A percentile compares a stretch with the other conserved stretches of the same genome.
phyloP scores from a whole-genome alignment of 2,888 invertebrate species.

The Holacanthella duospinosa region DNA sequence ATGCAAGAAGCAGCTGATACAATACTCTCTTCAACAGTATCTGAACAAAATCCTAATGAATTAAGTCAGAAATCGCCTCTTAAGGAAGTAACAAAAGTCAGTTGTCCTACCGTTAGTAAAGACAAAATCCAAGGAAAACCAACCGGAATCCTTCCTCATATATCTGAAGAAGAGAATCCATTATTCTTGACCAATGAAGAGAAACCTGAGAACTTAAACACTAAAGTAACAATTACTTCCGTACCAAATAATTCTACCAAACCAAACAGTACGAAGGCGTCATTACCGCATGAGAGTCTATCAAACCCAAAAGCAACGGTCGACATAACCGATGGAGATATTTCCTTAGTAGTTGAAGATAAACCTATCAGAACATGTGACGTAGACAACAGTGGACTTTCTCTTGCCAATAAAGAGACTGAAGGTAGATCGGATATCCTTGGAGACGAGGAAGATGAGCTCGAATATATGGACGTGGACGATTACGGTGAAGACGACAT shows the following conservation, averaged over 20 bases:
- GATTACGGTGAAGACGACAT: not conserved
- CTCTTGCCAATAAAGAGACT: not conserved
- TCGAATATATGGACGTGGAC: not conserved
- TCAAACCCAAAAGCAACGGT: too few species aligned
- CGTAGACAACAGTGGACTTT: not conserved
- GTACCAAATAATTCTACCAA: not conserved
- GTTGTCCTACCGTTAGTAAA: not conserved
- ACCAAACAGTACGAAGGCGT: not conserved
- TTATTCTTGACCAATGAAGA: not conserved
- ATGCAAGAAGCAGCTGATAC: slow-evolving; percentile 66
- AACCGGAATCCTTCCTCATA: not conserved
- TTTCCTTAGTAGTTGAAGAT: too few species aligned
- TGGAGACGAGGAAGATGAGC: not conserved
- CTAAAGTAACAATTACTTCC: too few species aligned
- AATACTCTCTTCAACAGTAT: slow-evolving; percentile 18
- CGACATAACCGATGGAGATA: too few species aligned
- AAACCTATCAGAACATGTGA: not conserved
- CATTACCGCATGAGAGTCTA: not conserved
- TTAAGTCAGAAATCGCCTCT: not conserved
- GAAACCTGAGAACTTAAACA: too few species aligned
- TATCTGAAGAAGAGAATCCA: not conserved
- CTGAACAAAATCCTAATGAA: slow-evolving; percentile 7
- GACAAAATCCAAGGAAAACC: not conserved
- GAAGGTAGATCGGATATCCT: not conserved
- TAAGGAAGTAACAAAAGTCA: not conserved